These are phyloP conservation scores for Rhipidura dahli DNA, from an alignment of 2,113 vertebrate genomes.

Conservation along the genomic window DNA sequence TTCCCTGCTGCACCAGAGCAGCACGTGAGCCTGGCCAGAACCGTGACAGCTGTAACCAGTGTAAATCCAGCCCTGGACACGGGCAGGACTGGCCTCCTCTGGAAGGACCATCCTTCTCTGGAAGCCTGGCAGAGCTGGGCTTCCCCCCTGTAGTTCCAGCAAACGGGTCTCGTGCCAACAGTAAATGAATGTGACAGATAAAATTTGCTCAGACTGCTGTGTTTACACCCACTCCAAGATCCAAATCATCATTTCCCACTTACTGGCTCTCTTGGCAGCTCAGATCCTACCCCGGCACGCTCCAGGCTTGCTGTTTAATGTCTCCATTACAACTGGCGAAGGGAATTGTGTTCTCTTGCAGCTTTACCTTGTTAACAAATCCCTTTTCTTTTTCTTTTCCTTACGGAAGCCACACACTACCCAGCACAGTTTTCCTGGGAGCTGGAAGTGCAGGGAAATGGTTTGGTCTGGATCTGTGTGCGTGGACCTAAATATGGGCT, in stretches of 20 bases:
- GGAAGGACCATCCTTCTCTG: neutral
- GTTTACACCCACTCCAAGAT: constrained; percentile 61
- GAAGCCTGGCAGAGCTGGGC: constrained; percentile 40
- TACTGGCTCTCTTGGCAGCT: constrained; percentile 58
- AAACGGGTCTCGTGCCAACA: constrained; percentile 11
- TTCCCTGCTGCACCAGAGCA: neutral
- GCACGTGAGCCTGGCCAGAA: neutral
- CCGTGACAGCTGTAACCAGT: neutral
- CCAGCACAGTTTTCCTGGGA: neutral
- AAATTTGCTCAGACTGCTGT: constrained; percentile 58
- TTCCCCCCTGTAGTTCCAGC: neutral
- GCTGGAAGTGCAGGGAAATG: neutral
- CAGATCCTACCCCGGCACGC: neutral
- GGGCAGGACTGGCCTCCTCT: constrained; percentile 11
- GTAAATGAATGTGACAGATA: constrained; percentile 61
- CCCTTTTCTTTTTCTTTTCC: neutral
- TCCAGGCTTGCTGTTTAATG: constrained; percentile 58
- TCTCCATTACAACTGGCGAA: constrained; percentile 45
- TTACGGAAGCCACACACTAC: neutral
- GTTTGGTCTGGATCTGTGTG: neutral
- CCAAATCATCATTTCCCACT: constrained; percentile 55
- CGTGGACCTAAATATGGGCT: neutral
- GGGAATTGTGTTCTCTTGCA: constrained; percentile 36
- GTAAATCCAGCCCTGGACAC: neutral
- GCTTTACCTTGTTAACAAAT: constrained; percentile 54